Percentiles rank a stretch among this genome's conserved stretches.
These are phyloP conservation scores for Peromyscus attwateri DNA, from an alignment of 2,797 vertebrate genomes.

Conservation along the genomic window DNA sequence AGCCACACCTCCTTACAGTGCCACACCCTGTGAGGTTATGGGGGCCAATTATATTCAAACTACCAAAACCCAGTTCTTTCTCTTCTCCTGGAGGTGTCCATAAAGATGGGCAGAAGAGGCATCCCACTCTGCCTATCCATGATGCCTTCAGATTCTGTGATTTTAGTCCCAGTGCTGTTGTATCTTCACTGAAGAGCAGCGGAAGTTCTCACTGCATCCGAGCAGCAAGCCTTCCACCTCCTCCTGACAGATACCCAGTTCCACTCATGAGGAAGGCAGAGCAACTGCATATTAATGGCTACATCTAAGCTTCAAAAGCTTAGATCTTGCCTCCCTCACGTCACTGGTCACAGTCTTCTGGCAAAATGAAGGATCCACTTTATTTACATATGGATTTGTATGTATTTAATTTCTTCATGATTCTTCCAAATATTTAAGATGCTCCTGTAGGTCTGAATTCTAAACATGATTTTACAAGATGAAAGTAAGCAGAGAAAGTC, in stretches of 20 bases:
- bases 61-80: too few species aligned
- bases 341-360: conserved; percentile 1
- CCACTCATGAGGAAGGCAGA: not conserved
- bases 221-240: not conserved
- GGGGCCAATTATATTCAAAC: too few species aligned
- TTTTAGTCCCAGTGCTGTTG: not conserved
- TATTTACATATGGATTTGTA: not conserved
- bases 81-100: not conserved
- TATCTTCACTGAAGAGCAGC: not conserved
- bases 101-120: not conserved
- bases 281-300: not conserved
- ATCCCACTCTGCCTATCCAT: not conserved
- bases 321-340: too few species aligned
- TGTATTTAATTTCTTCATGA: not conserved
- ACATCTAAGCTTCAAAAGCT: not conserved
- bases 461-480: not conserved
- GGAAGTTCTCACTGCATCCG: not conserved
- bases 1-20: too few species aligned
- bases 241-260: not conserved
- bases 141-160: not conserved
- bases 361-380: not conserved
- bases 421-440: not conserved
- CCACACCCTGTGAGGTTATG: too few species aligned
- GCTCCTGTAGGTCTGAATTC: not conserved
- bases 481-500: too few species aligned